Base-by-base conservation (phyloP, 2,113 vertebrate species). In the Bungarus multicinctus region DNA sequence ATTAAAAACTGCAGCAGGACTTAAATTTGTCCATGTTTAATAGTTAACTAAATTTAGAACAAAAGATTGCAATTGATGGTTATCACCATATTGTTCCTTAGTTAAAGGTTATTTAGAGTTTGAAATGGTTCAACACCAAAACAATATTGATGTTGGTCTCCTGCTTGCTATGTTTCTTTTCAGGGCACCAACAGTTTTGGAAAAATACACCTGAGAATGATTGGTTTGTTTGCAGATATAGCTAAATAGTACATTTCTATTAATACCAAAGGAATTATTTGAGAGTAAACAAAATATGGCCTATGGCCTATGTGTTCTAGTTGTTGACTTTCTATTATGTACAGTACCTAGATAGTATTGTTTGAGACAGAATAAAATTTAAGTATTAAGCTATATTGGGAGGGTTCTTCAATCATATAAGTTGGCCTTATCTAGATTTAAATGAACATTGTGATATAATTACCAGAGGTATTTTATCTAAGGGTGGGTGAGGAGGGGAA, bases 11-110 rank as follows among this genome's bases (percentile, higher is more conserved):
- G 55, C 53, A 43, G 34, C 23, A 94, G 6, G 27, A 53, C 93
- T 95, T 95, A 93, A 81, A 93, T 90, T 6, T 27, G 1, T 8
- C 10, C 25, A 55, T 6, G 22, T 90, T 85, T 69, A 95, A 95
- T 93, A 87, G 10, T 9, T 85, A 25, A 52, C 55, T 86, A 90
- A 58, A 69, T 0, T 12, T 34, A 47, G 2, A 89, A 27, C 93
- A 3, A 89, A 53, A 69, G 69, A 34, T 87, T 94, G 30, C 93
- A 94, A 34, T 81, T 69, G 91, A 1, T 89, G 47, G 9, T 69
- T 90, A 39, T 0, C 93, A 91, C n/a, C 27, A 1, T 45, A 47
- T 23, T 57, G 53, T 30, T 22, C 0, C 0, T 45, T 90, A 3
- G 4, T 90, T 53, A 94, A 93, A 81, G n/a, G 55, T 94, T 27